A percentile compares a stretch with the other conserved stretches of the same genome.
Evolutionary conservation across 1,140 invertebrate genomes (phyloP).

Genomic region (Thalassaphorura encarpata): DNA sequence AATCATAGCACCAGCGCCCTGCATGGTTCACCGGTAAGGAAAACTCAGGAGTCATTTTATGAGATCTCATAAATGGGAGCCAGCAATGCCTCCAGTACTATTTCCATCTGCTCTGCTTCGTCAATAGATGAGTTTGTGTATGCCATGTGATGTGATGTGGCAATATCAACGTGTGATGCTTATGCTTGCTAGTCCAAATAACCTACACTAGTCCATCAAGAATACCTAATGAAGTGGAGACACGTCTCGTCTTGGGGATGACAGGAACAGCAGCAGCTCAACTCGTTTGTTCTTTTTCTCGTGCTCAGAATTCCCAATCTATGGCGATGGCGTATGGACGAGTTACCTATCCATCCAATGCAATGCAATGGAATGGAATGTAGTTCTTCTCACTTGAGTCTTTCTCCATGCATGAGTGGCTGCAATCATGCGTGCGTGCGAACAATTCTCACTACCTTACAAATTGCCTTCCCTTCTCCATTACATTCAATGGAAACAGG

Average conservation of each 20-base stretch:
- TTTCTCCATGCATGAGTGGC: no score
- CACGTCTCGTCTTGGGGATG: neutral
- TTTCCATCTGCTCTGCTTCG: neutral
- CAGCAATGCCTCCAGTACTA: neutral
- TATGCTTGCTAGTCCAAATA: no score
- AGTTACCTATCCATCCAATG: neutral
- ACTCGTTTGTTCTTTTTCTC: neutral
- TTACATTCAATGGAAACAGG: no score
- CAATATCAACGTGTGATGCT: neutral
- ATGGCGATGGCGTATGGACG: neutral
- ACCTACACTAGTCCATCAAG: neutral
- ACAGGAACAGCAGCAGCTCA: neutral
- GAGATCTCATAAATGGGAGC: neutral
- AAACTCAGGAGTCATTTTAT: neutral
- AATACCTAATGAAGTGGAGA: constrained; percentile 7
- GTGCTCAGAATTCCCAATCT: neutral
- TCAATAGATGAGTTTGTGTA: neutral
- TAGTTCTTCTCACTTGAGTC: neutral
- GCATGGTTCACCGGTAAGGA: neutral
- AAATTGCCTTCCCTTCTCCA: no score
- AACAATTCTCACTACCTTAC: no score
- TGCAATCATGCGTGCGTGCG: no score
- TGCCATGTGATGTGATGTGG: neutral
- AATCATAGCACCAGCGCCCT: constrained; percentile 1
- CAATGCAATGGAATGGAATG: neutral